Conservation (phyloP, 2,888 invertebrate genomes). For the Scaptomyza reducta region DNA sequence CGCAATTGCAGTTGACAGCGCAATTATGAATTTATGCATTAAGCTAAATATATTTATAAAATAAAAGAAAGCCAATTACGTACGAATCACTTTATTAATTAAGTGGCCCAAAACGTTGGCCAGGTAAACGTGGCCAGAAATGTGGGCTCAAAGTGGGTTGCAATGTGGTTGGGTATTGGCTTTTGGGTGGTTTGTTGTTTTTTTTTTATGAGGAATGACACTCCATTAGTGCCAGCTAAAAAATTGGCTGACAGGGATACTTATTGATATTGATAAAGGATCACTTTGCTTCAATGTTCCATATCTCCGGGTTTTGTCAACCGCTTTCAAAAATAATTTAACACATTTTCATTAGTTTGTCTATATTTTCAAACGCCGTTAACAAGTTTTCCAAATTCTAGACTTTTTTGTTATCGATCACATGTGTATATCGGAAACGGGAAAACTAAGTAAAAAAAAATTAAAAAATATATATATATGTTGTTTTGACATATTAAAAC, state of each 20-base stretch:
- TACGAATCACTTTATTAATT: slow-evolving; percentile 36
- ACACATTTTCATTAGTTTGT: no score
- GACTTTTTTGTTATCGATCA: no score
- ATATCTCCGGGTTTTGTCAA: no score
- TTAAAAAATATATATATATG: no score
- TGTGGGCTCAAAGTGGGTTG: neutral
- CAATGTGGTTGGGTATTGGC: neutral
- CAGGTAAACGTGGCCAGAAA: slow-evolving; percentile 6
- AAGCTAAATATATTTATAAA: slow-evolving; percentile 12
- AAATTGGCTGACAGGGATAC: slow-evolving; percentile 11
- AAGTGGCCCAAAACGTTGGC: slow-evolving; percentile 20
- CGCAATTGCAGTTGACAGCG: slow-evolving; percentile 38
- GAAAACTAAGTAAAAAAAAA: no score
- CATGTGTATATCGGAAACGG: no score
- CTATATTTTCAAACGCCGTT: no score
- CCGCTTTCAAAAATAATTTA: no score
- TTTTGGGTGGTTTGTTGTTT: neutral
- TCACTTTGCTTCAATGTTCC: no score
- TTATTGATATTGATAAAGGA: slow-evolving; percentile 36
- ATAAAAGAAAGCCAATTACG: slow-evolving; percentile 18
- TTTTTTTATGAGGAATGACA: neutral
- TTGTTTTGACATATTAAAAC: no score
- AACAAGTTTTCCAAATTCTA: no score
- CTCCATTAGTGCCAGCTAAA: slow-evolving; percentile 7
- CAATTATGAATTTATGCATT: slow-evolving; percentile 59